Percentiles rank a stretch among this genome's conserved stretches.
These are phyloP conservation scores for Aquatica leii DNA, from an alignment of 2,888 invertebrate species.

Conservation along the genomic window DNA sequence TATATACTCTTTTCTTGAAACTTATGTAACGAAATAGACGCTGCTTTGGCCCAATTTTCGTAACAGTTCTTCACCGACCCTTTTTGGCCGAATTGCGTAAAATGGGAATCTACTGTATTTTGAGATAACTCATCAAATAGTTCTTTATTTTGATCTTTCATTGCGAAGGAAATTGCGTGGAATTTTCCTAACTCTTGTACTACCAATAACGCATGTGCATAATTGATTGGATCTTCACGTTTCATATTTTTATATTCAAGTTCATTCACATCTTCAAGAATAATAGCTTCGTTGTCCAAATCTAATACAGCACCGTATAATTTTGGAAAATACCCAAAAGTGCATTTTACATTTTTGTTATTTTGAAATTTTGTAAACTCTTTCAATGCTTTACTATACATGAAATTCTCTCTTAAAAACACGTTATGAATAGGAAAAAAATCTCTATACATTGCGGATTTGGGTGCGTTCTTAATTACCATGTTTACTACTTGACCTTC, in stretches of 20 bases:
- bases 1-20: constrained; percentile 27
- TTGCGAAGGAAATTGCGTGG: constrained; percentile 49
- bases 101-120: constrained; percentile 36
- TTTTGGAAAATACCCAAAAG: constrained; percentile 36
- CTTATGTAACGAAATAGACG: constrained; percentile 17
- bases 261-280: constrained; percentile 46
- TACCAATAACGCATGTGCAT: constrained; percentile 45
- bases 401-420: constrained; percentile 47
- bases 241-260: constrained; percentile 44
- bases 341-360: constrained; percentile 16
- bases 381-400: constrained; percentile 29
- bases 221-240: constrained; percentile 43
- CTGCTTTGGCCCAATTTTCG: constrained; percentile 6
- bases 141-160: constrained; percentile 44
- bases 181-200: constrained; percentile 47
- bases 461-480: constrained; percentile 49
- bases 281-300: constrained; percentile 41
- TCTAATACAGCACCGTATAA: constrained; percentile 32
- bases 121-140: constrained; percentile 38
- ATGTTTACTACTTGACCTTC: constrained; percentile 32
- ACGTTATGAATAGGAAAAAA: constrained; percentile 40
- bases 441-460: constrained; percentile 40
- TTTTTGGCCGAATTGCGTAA: constrained; percentile 1
- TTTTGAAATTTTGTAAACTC: constrained; percentile 30
- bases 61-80: neutral